Conservation (phyloP, 1,140 invertebrate species). For the Antheraea pernyi region DNA sequence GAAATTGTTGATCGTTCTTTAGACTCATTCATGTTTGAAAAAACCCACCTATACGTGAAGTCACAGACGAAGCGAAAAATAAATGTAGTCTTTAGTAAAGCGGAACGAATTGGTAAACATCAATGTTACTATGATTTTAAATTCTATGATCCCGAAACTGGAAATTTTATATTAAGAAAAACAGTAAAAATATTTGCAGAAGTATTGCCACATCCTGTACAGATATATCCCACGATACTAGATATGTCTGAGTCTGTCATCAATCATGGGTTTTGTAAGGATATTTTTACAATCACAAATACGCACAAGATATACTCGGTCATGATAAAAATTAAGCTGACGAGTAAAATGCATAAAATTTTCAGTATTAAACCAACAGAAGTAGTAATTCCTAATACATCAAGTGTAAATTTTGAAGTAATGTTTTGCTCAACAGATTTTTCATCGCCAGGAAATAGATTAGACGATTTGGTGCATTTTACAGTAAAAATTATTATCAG, state of each 20-base stretch:
- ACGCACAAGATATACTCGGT: conserved; percentile 42
- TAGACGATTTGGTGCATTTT: conserved; percentile 51
- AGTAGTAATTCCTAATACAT: conserved; percentile 31
- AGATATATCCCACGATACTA: conserved; percentile 47
- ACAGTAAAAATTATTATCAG: conserved; percentile 53
- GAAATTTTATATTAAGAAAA: conserved; percentile 40
- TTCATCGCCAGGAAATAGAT: conserved; percentile 9
- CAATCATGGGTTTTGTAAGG: conserved; percentile 46
- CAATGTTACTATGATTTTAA: conserved; percentile 53
- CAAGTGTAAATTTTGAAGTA: conserved; percentile 38
- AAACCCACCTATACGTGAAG: conserved; percentile 39
- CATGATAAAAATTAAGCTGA: conserved; percentile 48
- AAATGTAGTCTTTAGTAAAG: conserved; percentile 48
- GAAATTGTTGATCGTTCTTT: conserved; percentile 46
- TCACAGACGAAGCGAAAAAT: conserved; percentile 36
- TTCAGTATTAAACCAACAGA: conserved; percentile 51
- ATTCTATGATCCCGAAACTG: conserved; percentile 40
- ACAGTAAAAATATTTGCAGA: conserved; percentile 52
- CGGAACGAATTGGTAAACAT: conserved; percentile 50
- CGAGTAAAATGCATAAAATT: conserved; percentile 51
- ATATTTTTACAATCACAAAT: conserved; percentile 48
- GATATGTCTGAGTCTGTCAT: conserved; percentile 50
- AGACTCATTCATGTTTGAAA: conserved; percentile 51
- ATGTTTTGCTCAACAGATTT: conserved; percentile 38
- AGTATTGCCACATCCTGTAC: conserved; percentile 50